These are phyloP conservation scores for Tricholauxania praeusta DNA, from an alignment of 2,888 invertebrate species.

Conservation along the genomic window DNA sequence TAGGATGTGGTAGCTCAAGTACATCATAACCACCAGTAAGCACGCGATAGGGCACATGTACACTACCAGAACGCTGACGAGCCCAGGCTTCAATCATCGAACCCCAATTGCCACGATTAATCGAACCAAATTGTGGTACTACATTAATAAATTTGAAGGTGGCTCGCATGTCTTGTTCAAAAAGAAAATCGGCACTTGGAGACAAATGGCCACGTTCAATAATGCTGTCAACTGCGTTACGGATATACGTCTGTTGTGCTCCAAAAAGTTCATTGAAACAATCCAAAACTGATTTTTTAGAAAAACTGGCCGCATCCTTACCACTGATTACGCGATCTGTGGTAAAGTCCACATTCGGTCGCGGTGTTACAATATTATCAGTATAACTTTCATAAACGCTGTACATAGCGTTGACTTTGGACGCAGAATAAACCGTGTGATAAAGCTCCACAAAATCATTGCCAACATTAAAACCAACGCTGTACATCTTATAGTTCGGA, in stretches of 20 bases:
- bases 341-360: constrained; percentile 10
- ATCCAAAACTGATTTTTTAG: constrained; percentile 12
- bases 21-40: constrained; percentile 16
- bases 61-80: constrained; percentile 61
- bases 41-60: background rate
- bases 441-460: constrained; percentile 5
- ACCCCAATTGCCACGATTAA: constrained; percentile 72
- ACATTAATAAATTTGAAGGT: constrained; percentile 69
- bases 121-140: constrained; percentile 69
- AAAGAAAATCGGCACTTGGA: constrained; percentile 68
- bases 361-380: background rate
- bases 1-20: background rate
- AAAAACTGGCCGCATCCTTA: constrained; percentile 45
- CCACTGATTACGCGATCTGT: constrained; percentile 51
- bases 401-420: background rate
- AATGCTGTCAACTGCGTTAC: background rate
- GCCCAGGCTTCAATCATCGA: constrained; percentile 64
- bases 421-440: background rate
- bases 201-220: constrained; percentile 68
- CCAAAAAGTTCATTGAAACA: constrained; percentile 17
- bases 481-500: background rate
- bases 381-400: background rate
- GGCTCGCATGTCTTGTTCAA: constrained; percentile 65
- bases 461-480: constrained; percentile 10
- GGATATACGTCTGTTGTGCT: background rate